A percentile compares a stretch with the other conserved stretches of the same genome.
Evolutionary conservation across 2,888 invertebrate species (phyloP).

Genomic region (Laothoe populi): DNA sequence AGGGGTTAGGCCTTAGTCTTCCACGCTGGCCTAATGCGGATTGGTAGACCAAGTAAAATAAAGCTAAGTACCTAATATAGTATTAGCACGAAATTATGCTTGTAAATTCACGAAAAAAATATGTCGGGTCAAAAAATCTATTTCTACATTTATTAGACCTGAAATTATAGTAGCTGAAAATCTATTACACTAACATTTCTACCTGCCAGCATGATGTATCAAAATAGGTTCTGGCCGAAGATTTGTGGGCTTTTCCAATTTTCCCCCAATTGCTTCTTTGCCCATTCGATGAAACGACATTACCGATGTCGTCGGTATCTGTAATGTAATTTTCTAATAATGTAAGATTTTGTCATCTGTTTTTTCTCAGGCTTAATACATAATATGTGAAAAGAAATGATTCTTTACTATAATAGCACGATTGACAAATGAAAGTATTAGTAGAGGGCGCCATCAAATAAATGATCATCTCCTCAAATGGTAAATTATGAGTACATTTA

Average conservation of each 20-base stretch:
- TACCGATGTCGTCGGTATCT: neutral
- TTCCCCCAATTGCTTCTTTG: slow-evolving; percentile 1
- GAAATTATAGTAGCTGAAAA: neutral
- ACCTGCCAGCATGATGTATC: slow-evolving; percentile 3
- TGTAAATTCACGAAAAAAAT: too few species aligned
- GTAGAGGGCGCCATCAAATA: too few species aligned
- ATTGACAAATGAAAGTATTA: too few species aligned
- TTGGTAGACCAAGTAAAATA: too few species aligned
- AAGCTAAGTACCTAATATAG: too few species aligned
- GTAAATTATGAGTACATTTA: too few species aligned
- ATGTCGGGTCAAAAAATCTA: neutral
- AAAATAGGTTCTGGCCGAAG: neutral
- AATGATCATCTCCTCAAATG: too few species aligned
- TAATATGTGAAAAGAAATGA: neutral
- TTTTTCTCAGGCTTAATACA: neutral
- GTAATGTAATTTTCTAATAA: neutral
- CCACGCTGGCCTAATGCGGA: too few species aligned
- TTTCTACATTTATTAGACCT: neutral
- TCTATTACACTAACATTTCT: neutral
- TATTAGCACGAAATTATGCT: too few species aligned
- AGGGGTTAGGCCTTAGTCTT: too few species aligned
- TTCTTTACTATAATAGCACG: too few species aligned
- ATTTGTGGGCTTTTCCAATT: slow-evolving; percentile 15
- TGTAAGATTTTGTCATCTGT: neutral
- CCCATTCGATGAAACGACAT: neutral